phyloP scores from a whole-genome alignment of 2,797 vertebrate genomes.

The Danio choprae region DNA sequence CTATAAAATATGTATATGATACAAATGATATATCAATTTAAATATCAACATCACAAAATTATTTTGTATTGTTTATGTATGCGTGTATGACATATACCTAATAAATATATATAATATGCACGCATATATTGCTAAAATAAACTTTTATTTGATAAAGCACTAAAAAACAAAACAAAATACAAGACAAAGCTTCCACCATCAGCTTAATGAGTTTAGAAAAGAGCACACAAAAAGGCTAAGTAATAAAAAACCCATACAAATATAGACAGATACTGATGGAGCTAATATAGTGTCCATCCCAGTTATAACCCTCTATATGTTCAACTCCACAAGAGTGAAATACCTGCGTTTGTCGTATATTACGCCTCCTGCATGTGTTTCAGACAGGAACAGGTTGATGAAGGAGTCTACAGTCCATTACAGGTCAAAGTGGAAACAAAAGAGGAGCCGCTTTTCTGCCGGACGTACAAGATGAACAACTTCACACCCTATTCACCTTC shows the following conservation, averaged over 20 bases:
- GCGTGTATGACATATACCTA: too few species aligned
- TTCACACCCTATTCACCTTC: slow-evolving; percentile 73
- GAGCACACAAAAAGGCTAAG: not conserved
- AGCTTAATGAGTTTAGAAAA: not conserved
- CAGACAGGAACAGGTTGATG: slow-evolving; percentile 77
- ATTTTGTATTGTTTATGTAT: too few species aligned
- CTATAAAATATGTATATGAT: too few species aligned
- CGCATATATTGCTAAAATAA: too few species aligned
- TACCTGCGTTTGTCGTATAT: not conserved
- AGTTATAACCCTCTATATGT: not conserved
- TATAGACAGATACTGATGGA: not conserved
- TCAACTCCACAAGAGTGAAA: not conserved
- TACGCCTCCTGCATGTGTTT: not conserved
- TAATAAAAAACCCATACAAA: not conserved
- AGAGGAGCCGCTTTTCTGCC: slow-evolving; percentile 67
- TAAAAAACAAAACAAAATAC: too few species aligned
- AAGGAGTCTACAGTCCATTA: slow-evolving; percentile 72
- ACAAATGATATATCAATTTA: too few species aligned
- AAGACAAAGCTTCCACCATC: not conserved
- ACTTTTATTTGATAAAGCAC: too few species aligned
- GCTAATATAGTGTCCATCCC: not conserved
- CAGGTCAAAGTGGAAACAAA: slow-evolving; percentile 76
- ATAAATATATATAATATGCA: too few species aligned
- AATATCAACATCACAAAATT: too few species aligned
- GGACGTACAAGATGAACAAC: slow-evolving; percentile 80